Conservation (phyloP, 2,797 vertebrate species). For the Oophaga sylvatica region DNA sequence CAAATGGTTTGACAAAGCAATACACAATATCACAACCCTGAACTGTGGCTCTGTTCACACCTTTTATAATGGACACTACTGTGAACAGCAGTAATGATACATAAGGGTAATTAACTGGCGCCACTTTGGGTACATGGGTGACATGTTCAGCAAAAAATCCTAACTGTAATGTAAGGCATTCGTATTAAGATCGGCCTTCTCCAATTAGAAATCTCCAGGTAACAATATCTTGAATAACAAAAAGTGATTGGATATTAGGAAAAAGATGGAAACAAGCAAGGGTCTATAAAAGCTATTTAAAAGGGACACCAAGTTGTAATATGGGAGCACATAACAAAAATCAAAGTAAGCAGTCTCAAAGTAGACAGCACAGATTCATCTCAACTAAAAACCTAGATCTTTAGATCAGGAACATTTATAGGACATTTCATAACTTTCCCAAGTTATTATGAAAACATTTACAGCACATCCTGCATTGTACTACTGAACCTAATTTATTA, state of each 20-base stretch:
- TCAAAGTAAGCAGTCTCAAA: not conserved
- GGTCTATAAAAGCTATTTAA: not conserved
- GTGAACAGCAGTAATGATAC: not conserved
- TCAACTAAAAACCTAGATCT: no score
- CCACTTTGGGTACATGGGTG: not conserved
- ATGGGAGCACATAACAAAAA: not conserved
- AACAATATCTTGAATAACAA: not conserved
- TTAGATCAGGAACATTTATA: no score
- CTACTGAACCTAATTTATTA: no score
- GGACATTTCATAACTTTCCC: no score
- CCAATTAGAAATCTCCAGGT: not conserved
- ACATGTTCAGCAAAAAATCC: not conserved
- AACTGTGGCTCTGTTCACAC: not conserved
- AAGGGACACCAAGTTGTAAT: not conserved
- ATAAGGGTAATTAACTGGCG: not conserved
- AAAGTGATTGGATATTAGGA: not conserved
- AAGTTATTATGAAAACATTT: no score
- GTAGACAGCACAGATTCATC: no score
- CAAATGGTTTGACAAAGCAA: conserved; percentile 70
- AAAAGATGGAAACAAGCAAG: not conserved
- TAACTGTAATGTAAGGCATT: no score
- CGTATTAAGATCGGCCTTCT: not conserved
- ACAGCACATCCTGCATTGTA: no score
- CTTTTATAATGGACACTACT: not conserved
- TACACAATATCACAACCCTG: conserved; percentile 44